Base-by-base conservation (phyloP, 2,888 invertebrate species). In the Mythimna albipuncta region DNA sequence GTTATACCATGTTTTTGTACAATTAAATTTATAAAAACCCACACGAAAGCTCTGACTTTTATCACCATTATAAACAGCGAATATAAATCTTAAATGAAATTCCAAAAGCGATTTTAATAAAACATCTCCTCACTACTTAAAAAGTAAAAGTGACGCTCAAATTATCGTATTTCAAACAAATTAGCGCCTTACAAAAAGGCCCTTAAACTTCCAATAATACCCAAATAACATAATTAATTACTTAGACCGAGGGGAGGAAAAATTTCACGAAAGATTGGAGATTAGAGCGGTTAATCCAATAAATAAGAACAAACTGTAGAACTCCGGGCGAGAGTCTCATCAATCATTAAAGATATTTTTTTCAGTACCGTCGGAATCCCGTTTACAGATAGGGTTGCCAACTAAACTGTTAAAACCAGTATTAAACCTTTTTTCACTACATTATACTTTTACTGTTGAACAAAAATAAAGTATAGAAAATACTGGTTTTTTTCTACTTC, bases 191-290 rank as follows among this genome's bases (percentile, higher is more conserved):
- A 85, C 85, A 85, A 88, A 88, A 88, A 88, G 83, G 80, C 79
- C 68, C 84, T 81, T 79, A 79, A 83, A 84, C 85, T 87, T 86
- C 85, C 87, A 85, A 86, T 90, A 91, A 91, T 92, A 90, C 87
- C 85, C 82, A 89, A 92, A 91, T 91, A 91, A 91, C 89, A 87
- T 89, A 92, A 93, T 92, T 93, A 93, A 94, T 93, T 93, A 93
- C 89, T 87, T 82, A 85, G 87, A 85, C 87, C 82, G 84, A 87
- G 76, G 86, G 85, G 80, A 82, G 86, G 82, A 89, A 89, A 89
- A 90, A 88, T 82, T 89, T 89, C 85, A 85, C 85, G 79, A 89
- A 90, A 91, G 89, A 90, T 90, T 89, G 85, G 84, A 89, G 91
- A 92, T 92, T 92, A 91, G 91, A 90, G 86, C 87, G 87, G 87